Conservation (phyloP, 2,797 vertebrate genomes). For the Denticeps clupeoides region DNA sequence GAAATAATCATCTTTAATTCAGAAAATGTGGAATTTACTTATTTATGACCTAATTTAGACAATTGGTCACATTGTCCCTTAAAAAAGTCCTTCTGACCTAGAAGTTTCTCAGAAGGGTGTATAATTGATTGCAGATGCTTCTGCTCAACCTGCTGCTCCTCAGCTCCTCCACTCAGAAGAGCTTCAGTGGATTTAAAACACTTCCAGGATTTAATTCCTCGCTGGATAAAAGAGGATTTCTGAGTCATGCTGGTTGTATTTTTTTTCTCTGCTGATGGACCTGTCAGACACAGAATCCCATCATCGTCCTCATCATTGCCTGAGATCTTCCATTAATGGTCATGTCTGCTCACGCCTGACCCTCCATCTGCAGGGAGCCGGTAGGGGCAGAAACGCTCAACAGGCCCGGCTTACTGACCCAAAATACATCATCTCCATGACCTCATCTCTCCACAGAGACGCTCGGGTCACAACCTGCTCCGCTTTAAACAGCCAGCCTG, state of each 20-base stretch:
- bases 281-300: constrained; percentile 2
- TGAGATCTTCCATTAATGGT: constrained; percentile 1
- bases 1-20: constrained; percentile 32
- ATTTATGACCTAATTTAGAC: constrained; percentile 22
- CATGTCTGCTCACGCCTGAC: constrained; percentile 1
- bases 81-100: constrained; percentile 39
- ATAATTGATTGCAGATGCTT: constrained; percentile 32
- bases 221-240: constrained; percentile 14
- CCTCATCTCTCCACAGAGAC: constrained; percentile 5
- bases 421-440: constrained; percentile 10
- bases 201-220: constrained; percentile 3
- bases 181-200: constrained; percentile 10
- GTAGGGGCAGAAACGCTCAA: constrained; percentile 4
- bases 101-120: constrained; percentile 22
- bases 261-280: neutral
- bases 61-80: constrained; percentile 10
- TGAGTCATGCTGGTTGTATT: constrained; percentile 5
- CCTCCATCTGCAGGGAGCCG: neutral
- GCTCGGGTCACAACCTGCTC: constrained; percentile 8
- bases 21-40: constrained; percentile 24
- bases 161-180: no score
- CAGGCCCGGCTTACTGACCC: constrained; percentile 7
- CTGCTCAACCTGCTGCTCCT: no score
- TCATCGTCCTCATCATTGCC: no score
- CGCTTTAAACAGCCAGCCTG: constrained; percentile 9